Base-by-base conservation (phyloP, 2,113 vertebrate species). In the Nymphicus hollandicus region DNA sequence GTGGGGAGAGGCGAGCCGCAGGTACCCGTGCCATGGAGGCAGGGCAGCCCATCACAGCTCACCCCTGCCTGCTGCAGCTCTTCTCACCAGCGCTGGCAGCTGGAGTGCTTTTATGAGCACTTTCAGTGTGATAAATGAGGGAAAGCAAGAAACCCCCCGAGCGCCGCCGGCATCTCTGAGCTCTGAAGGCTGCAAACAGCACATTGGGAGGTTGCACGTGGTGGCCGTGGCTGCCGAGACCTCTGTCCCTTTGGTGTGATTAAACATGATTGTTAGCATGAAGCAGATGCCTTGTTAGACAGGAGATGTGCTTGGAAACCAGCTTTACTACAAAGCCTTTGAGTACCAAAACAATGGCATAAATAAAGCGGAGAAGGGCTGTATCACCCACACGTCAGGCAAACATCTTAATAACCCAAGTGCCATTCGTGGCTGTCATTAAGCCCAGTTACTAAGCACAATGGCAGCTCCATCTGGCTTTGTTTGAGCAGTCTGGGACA, bases 181-280 rank as follows among this genome's bases (percentile, higher is more conserved):
- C 1, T 3, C 43, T 0, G 15, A 74, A 46, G 50, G 64, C 91
- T 84, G 81, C 83, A 81, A 13, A 83, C 2, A 5, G 52, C 49
- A 7, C 1, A 0, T 0, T 1, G 88, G 46, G 82, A 55, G 81
- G 58, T 37, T 37, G 74, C 66, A 28, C 1, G 4, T 1, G 10
- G 47, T 11, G 7, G 37, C 89, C 70, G 3, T 0, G 19, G 70
- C 81, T 37, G 8, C 46, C 2, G 7, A 35, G 41, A 20, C 22
- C 53, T 1, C 70, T 0, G 0, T 44, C 39, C 55, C 68, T 64
- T 17, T 1, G 0, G 25, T 0, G 8, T 13, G 82, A 22, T 56
- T 55, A 39, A 9, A 28, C 33, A 4, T 1, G 33, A 71, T 17
- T 24, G 71, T 50, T 29, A 4, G 88, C 18, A n/a, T 0, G 1